Base-by-base conservation (phyloP, 2,888 invertebrate species). In the Plagodis pulveraria region DNA sequence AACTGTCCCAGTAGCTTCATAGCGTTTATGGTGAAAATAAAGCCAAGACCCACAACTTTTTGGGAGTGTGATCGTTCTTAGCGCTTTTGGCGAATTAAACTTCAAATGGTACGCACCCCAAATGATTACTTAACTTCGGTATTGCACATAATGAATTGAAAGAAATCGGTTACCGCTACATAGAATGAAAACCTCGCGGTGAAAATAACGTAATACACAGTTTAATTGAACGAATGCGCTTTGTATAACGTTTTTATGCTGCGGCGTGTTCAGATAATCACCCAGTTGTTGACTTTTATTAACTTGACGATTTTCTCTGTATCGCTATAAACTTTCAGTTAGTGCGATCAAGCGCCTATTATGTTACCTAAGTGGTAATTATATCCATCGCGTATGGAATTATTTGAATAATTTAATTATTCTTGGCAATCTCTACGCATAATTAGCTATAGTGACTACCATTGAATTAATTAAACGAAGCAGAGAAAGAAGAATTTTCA, bases 211-310 rank as follows among this genome's bases (percentile, higher is more conserved):
- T 56, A 47, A 52, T 56, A 61, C 56, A 35, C 48, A 46, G 48
- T 50, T 34, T 52, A 60, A 56, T 56, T 56, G 52, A 52, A 56
- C 49, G 48, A 60, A 44, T 53, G 59, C 55, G 49, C 60, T 61
- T 61, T 61, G 52, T 56, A 42, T 40, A 40, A 56, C 36, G 38
- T 61, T 56, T 56, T 61, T 56, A 45, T 52, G 38, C 45, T 10
- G 40, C 50, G 46, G 42, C 56, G 60, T 56, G 60, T 61, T 56
- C 56, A 52, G 60, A 45, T 61, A 56, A 61, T 56, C 56, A 56
- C 60, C 52, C 36, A 56, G 48, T 55, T 60, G 52, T 52, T 60
- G 52, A 52, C 52, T 61, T 61, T 61, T 61, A 60, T 60, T 60
- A 52, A 52, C 56, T 60, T 56, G 52, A 52, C 53, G 6, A 56